These are phyloP conservation scores for Ceyx margarethae DNA, from an alignment of 2,113 vertebrate genomes.

Conservation along the genomic window DNA sequence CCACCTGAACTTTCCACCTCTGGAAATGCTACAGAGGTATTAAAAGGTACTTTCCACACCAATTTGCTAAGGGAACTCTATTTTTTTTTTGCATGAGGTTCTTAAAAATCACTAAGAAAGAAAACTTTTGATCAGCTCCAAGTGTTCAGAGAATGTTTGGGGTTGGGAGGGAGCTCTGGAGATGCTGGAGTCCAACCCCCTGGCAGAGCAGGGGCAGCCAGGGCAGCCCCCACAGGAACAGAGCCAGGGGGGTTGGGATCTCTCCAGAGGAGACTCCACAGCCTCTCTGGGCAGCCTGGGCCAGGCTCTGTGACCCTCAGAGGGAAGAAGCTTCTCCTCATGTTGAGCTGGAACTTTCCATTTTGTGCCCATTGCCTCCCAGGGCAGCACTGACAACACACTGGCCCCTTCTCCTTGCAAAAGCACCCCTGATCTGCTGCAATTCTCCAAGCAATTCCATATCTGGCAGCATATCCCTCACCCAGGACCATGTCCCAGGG, in stretches of 20 bases:
- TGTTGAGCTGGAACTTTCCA: no score
- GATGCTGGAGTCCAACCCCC: no score
- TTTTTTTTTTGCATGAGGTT: neutral
- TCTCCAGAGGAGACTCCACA: neutral
- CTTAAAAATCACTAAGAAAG: neutral
- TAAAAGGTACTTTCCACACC: neutral
- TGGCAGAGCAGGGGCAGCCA: no score
- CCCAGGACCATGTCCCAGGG: rapidly evolving
- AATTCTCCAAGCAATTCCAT: neutral
- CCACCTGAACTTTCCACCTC: neutral
- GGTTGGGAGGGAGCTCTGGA: no score
- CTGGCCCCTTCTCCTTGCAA: no score
- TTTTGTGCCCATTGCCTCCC: no score
- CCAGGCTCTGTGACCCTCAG: no score
- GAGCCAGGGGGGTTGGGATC: no score
- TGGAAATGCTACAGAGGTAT: neutral
- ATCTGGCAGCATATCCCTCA: neutral
- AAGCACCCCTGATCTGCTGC: neutral
- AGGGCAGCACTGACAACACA: no score
- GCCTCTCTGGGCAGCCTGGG: no score
- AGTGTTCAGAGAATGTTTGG: neutral
- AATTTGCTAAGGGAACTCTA: neutral
- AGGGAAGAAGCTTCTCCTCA: no score
- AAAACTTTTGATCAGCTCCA: neutral
- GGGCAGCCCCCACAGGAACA: no score